Evolutionary conservation across 1,140 invertebrate genomes (phyloP).

Genomic region (Diuraphis noxia): DNA sequence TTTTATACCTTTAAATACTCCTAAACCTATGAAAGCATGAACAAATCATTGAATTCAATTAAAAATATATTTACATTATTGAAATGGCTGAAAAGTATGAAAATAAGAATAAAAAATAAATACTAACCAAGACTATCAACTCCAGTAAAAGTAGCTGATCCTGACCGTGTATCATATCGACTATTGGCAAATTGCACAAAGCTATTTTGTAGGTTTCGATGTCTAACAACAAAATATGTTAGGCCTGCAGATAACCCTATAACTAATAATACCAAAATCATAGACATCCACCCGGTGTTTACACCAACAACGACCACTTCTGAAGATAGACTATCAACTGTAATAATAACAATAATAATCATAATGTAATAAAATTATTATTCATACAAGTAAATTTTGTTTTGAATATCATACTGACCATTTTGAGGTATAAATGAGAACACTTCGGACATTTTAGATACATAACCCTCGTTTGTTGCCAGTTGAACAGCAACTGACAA

Average conservation of each 20-base stretch:
- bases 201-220: conserved; percentile 74
- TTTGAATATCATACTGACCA: background rate
- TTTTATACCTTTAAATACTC: conserved; percentile 36
- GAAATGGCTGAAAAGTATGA: background rate
- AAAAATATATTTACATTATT: background rate
- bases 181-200: conserved; percentile 82
- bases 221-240: conserved; percentile 70
- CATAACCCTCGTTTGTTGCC: conserved; percentile 68
- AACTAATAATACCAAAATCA: conserved; percentile 63
- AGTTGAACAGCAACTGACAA: conserved; percentile 71
- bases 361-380: background rate
- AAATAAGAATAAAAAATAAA: background rate
- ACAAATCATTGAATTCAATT: background rate
- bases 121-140: conserved; percentile 69
- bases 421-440: conserved; percentile 60
- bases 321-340: conserved; percentile 52
- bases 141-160: conserved; percentile 78
- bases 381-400: background rate
- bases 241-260: conserved; percentile 65
- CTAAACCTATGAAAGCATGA: conserved; percentile 29
- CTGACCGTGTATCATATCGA: conserved; percentile 83
- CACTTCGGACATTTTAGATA: conserved; percentile 68
- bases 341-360: background rate
- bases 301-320: conserved; percentile 52
- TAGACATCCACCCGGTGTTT: conserved; percentile 60